Percentiles rank a stretch among this genome's conserved stretches.
Conservation (phyloP, 2,888 invertebrate genomes). For the Prostheceraeus crozeri region DNA sequence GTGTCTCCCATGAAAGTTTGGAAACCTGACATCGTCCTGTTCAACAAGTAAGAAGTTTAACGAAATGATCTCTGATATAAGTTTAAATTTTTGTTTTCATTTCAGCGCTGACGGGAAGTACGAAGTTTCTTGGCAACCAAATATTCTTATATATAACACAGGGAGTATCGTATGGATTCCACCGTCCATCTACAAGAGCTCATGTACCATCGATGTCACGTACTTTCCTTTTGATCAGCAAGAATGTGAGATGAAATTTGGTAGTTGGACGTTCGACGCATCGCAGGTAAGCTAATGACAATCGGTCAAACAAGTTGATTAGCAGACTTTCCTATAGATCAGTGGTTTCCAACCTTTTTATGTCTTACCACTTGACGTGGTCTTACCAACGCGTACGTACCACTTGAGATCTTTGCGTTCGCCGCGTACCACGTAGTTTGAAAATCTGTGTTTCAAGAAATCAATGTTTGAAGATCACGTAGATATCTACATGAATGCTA, state of each 20-base stretch:
- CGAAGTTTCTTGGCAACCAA: constrained; percentile 96
- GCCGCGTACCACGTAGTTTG: too few species aligned
- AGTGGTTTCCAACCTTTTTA: too few species aligned
- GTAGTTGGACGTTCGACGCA: constrained; percentile 55
- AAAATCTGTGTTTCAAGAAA: too few species aligned
- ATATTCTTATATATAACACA: constrained; percentile 91
- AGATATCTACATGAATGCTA: too few species aligned
- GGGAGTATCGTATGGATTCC: constrained; percentile 95
- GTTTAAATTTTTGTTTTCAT: too few species aligned
- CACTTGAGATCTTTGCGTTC: too few species aligned
- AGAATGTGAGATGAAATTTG: constrained; percentile 98
- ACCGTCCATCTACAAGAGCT: constrained; percentile 97
- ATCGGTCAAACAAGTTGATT: too few species aligned
- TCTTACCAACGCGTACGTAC: too few species aligned
- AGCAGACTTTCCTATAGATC: too few species aligned
- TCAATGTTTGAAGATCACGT: too few species aligned
- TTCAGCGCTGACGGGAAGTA: constrained; percentile 96
- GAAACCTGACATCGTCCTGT: constrained; percentile 95
- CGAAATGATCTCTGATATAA: too few species aligned
- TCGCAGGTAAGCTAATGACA: constrained; percentile 32
- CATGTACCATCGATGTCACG: constrained; percentile 96
- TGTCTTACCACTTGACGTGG: too few species aligned
- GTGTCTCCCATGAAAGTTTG: constrained; percentile 93
- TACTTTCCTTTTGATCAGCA: constrained; percentile 99
- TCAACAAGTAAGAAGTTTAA: constrained; percentile 73